Evolutionary conservation across 2,888 invertebrate species (phyloP).

Genomic region (Patella caerulea): DNA sequence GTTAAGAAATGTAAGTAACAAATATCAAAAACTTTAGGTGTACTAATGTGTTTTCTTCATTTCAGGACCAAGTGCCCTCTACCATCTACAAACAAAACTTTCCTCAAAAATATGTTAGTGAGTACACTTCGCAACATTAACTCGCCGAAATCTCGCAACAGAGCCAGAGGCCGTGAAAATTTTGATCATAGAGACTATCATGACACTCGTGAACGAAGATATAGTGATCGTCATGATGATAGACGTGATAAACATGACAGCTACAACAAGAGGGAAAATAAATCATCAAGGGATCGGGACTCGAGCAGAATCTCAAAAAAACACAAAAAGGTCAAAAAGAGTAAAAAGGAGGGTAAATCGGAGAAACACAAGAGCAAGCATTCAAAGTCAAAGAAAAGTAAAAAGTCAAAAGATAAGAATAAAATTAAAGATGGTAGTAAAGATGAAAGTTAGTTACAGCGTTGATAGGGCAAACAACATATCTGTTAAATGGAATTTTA

Average conservation of each 20-base stretch:
- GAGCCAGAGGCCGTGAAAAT: not conserved
- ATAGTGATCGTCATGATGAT: slow-evolving; percentile 9
- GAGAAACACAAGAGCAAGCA: slow-evolving; percentile 4
- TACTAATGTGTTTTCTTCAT: slow-evolving; percentile 14
- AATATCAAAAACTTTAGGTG: too few relatives aligned
- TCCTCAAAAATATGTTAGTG: slow-evolving; percentile 63
- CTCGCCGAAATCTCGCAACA: not conserved
- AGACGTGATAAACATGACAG: slow-evolving; percentile 28
- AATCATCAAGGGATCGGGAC: slow-evolving; percentile 14
- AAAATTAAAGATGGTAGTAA: slow-evolving; percentile 16
- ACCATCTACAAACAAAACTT: slow-evolving; percentile 60
- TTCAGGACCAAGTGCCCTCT: slow-evolving; percentile 59
- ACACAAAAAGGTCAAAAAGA: slow-evolving; percentile 9
- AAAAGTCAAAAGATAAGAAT: slow-evolving; percentile 14
- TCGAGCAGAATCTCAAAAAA: slow-evolving; percentile 5
- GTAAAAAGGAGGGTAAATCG: slow-evolving; percentile 9
- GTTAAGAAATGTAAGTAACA: too few relatives aligned
- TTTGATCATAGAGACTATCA: not conserved
- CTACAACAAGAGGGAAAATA: slow-evolving; percentile 16
- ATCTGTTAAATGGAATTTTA: too few relatives aligned
- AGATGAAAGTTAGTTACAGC: slow-evolving; percentile 16
- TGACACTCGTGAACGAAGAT: slow-evolving; percentile 13
- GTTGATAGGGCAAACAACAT: too few relatives aligned
- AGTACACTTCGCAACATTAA: slow-evolving; percentile 55
- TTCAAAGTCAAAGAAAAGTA: slow-evolving; percentile 12